Evolutionary conservation across 2,113 vertebrate species (phyloP).

Genomic region (Physeter macrocephalus): DNA sequence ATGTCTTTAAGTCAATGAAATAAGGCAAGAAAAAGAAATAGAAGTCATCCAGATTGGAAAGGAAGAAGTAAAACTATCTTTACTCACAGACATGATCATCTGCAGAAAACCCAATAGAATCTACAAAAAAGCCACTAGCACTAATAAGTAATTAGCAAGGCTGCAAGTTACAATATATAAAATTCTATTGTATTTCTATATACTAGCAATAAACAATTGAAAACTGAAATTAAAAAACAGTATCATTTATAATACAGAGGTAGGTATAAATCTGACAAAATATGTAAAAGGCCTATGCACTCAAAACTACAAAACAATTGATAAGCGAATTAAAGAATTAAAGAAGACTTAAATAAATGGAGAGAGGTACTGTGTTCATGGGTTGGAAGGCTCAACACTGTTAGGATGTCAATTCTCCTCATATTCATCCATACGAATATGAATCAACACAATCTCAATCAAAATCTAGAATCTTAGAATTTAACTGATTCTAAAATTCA

Average conservation of each 20-base stretch:
- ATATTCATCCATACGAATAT: neutral
- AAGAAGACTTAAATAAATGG: neutral
- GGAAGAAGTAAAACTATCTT: neutral
- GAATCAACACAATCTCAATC: neutral
- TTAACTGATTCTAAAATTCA: neutral
- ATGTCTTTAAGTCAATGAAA: neutral
- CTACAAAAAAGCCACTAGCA: neutral
- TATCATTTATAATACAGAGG: neutral
- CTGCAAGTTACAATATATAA: neutral
- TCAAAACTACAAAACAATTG: neutral
- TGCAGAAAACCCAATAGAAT: neutral
- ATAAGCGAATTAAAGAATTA: neutral
- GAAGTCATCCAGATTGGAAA: neutral
- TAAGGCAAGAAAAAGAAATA: conserved; percentile 1
- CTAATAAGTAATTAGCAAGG: neutral
- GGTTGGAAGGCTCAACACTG: neutral
- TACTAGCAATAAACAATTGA: neutral
- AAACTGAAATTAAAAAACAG: neutral
- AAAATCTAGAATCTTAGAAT: conserved; percentile 10
- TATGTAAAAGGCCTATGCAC: neutral
- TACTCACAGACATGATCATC: neutral
- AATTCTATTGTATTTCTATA: neutral
- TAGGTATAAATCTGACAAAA: conserved; percentile 3
- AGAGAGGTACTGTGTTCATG: neutral
- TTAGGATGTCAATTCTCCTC: neutral